These are phyloP conservation scores for Hirtodrosophila duncani DNA, from an alignment of 2,888 invertebrate genomes.

Conservation along the genomic window DNA sequence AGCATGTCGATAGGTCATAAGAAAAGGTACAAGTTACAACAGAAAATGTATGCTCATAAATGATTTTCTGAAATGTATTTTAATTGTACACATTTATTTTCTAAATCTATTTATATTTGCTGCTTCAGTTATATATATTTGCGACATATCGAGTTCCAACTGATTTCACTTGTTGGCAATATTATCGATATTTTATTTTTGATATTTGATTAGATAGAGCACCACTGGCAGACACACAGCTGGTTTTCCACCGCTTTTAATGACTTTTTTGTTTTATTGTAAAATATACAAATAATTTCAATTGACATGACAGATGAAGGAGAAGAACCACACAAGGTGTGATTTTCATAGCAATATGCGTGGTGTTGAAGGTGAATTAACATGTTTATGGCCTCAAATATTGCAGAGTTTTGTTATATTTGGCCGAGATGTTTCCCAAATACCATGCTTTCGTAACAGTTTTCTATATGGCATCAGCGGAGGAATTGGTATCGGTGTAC, in stretches of 20 bases:
- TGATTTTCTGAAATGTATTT: no score
- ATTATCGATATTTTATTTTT: not conserved
- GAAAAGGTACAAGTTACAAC: no score
- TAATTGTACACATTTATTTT: no score
- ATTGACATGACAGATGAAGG: slow-evolving; percentile 51
- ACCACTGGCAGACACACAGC: slow-evolving; percentile 43
- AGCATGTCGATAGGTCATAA: no score
- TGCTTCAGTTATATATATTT: no score
- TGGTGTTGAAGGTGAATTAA: not conserved
- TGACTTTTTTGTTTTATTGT: slow-evolving; percentile 18
- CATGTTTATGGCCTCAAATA: no score
- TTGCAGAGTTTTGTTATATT: slow-evolving; percentile 79
- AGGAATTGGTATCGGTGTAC: slow-evolving; percentile 84
- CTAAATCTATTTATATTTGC: no score
- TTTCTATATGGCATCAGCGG: slow-evolving; percentile 86
- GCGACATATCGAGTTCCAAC: no score
- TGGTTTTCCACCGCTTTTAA: slow-evolving; percentile 29
- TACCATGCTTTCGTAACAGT: slow-evolving; percentile 89
- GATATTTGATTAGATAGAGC: slow-evolving; percentile 1
- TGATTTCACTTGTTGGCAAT: no score
- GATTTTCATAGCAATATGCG: no score
- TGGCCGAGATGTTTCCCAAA: slow-evolving; percentile 85
- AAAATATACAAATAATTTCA: not conserved
- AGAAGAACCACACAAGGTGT: slow-evolving; percentile 55
- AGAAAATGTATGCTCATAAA: no score